Base-by-base conservation (phyloP, 2,797 vertebrate species). In the Oryzias sinensis region DNA sequence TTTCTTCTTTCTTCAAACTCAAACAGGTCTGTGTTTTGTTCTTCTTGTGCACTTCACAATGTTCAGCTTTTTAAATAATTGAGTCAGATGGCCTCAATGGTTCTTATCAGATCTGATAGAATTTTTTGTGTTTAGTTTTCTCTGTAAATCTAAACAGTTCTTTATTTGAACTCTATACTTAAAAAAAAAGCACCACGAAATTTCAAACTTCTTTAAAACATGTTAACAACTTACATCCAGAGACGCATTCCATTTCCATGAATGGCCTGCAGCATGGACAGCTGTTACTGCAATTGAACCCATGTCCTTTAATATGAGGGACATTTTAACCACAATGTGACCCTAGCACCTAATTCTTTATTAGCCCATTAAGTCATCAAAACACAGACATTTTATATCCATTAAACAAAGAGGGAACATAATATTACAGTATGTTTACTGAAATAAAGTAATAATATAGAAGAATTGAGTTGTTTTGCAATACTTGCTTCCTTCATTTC, bases 241-340 rank as follows among this genome's bases (percentile, higher is more conserved):
- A 70, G 54, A 61, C 64, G 67, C 68, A 76, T 54, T 65, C 37
- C 59, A 55, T 83, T 70, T 82, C 65, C 52, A 45, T 4, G 49
- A 61, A 67, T 55, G 67, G 68, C 72, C 68, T 55, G 79, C 79
- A 83, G 63, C 29, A 68, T 11, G 9, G 55, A 67, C 37, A 53
- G 67, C 83, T 84, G 83, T 86, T 86, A 74, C 64, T 76, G 74
- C 53, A 65, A 78, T 79, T 86, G 80, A 87, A 85, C 81, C 59
- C 69, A 69, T 84, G 81, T 84, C 84, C 81, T 82, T 75, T 74
- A 71, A 85, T 77, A 70, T 59, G 47, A 53, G 4, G 50, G 72
- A 83, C 78, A 81, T 66, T 62, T 50, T 66, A 77, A 85, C 81
- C 81, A 67, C 79, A 3, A 59, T 76, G 63, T 72, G 69, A 74